Evolutionary conservation across 2,888 invertebrate genomes (phyloP).

Genomic region (Pedicia rivosa): DNA sequence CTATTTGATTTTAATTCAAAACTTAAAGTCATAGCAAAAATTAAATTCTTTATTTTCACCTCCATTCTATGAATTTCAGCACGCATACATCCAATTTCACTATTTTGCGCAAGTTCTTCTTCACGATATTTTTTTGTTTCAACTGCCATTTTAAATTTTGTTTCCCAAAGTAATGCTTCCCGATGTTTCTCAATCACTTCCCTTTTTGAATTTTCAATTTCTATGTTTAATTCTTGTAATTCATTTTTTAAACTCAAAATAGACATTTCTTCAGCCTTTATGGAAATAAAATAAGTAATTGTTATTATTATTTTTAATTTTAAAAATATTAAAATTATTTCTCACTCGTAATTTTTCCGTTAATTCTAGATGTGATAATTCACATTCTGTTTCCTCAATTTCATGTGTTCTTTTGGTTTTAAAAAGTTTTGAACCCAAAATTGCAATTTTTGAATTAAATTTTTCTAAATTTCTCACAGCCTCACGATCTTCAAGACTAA

Average conservation of each 20-base stretch:
- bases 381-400: constrained; percentile 37
- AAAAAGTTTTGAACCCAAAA: constrained; percentile 39
- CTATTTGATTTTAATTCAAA: constrained; percentile 14
- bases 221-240: constrained; percentile 45
- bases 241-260: constrained; percentile 50
- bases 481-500: constrained; percentile 36
- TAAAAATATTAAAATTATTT: neutral
- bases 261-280: constrained; percentile 49
- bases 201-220: constrained; percentile 37
- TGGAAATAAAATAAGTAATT: constrained; percentile 5
- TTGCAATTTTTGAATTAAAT: constrained; percentile 41
- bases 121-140: constrained; percentile 54
- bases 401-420: constrained; percentile 37
- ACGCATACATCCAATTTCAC: constrained; percentile 62
- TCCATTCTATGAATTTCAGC: constrained; percentile 73
- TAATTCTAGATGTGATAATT: constrained; percentile 35
- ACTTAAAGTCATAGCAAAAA: no score
- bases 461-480: constrained; percentile 42
- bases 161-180: constrained; percentile 66
- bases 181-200: constrained; percentile 47
- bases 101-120: constrained; percentile 43
- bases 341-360: constrained; percentile 28
- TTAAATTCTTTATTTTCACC: no score
- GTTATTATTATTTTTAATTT: neutral
- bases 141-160: constrained; percentile 54